Percentiles rank a stretch among this genome's conserved stretches.
Conservation (phyloP, 2,113 vertebrate genomes). For the Trogon surrucura region DNA sequence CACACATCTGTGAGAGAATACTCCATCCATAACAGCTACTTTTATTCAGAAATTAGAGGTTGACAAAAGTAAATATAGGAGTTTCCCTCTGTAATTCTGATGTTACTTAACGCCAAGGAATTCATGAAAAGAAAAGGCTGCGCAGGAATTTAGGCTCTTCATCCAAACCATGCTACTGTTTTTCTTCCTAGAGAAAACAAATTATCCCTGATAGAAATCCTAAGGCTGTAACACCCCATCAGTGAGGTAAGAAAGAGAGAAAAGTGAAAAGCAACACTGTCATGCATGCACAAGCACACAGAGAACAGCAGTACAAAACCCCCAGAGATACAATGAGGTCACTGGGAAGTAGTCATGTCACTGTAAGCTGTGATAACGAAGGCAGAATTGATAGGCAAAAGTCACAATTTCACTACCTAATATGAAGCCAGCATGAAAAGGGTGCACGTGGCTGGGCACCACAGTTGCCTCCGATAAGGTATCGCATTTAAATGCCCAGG, state of each 20-base stretch:
- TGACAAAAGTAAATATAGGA: background rate
- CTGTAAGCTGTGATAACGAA: background rate
- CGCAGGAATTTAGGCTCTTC: background rate
- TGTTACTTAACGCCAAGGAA: background rate
- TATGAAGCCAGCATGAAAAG: background rate
- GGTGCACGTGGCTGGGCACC: background rate
- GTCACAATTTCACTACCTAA: background rate
- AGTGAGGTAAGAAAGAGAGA: background rate
- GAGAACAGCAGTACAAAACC: background rate
- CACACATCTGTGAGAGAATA: background rate
- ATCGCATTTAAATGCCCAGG: background rate
- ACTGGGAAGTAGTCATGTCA: rapidly evolving
- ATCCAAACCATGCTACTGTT: background rate
- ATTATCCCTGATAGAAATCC: background rate
- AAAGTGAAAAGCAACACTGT: background rate
- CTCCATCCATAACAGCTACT: background rate
- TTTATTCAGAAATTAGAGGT: background rate
- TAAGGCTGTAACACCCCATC: background rate
- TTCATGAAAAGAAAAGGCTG: background rate
- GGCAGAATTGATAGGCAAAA: background rate
- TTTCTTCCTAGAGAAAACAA: background rate
- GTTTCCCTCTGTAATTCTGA: background rate
- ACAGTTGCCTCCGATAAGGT: background rate
- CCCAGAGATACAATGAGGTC: rapidly evolving
- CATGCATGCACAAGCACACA: rapidly evolving